Evolutionary conservation across 1,140 invertebrate genomes (phyloP).

Genomic region (Platyscapa corneri): DNA sequence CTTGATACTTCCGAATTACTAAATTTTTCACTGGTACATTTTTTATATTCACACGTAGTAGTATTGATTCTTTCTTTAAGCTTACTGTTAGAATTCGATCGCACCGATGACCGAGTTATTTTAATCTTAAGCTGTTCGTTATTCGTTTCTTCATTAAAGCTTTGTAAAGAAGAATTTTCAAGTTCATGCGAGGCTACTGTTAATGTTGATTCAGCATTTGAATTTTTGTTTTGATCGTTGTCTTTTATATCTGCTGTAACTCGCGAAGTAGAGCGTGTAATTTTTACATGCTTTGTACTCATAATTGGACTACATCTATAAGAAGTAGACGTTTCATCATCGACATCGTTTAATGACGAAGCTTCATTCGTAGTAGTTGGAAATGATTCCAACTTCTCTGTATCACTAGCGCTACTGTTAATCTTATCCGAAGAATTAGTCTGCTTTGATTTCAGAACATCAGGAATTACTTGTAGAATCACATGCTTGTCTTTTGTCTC

Average conservation of each 20-base stretch:
- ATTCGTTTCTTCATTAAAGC: neutral
- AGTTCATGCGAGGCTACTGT: neutral
- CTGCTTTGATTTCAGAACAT: neutral
- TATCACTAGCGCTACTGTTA: neutral
- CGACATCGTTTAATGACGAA: neutral
- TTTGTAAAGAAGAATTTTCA: neutral
- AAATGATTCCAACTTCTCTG: neutral
- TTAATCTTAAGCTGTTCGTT: constrained; percentile 5
- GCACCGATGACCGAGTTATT: constrained; percentile 33
- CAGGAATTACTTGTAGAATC: neutral
- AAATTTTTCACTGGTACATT: neutral
- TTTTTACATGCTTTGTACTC: constrained; percentile 13
- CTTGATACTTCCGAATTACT: neutral
- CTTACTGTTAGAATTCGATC: constrained; percentile 12
- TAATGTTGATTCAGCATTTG: neutral
- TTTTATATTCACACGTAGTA: neutral
- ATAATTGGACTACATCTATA: constrained; percentile 36
- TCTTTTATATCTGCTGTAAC: neutral
- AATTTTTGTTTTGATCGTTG: neutral
- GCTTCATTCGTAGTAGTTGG: neutral
- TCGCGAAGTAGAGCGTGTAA: constrained; percentile 6
- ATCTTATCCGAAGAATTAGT: neutral
- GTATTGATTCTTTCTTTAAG: neutral
- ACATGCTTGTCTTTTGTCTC: constrained; percentile 32
- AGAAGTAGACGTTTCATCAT: neutral